Evolutionary conservation across 2,113 vertebrate genomes (phyloP).

Genomic region (Motacilla alba): DNA sequence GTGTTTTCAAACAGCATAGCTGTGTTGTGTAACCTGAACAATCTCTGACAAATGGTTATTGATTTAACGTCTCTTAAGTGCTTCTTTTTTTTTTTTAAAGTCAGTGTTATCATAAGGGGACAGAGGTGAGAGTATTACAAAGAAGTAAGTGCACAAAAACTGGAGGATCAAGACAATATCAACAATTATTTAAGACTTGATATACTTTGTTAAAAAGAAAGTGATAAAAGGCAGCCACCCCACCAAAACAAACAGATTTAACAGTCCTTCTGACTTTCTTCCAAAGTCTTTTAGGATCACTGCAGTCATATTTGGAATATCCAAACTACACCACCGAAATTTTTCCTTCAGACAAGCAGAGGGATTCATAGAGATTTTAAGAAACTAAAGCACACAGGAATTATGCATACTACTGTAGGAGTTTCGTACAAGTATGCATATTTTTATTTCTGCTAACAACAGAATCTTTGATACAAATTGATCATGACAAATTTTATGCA

Average conservation of each 20-base stretch:
- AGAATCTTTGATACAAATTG: constrained; percentile 30
- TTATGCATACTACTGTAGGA: neutral
- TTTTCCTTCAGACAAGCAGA: neutral
- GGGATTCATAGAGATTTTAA: neutral
- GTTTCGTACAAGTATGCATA: neutral
- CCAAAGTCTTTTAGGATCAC: neutral
- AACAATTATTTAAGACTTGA: neutral
- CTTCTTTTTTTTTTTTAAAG: neutral
- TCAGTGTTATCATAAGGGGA: neutral
- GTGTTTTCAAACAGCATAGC: neutral
- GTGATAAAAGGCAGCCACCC: neutral
- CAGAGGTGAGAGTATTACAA: neutral
- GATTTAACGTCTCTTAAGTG: neutral
- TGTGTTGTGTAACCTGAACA: neutral
- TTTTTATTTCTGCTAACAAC: constrained; percentile 30
- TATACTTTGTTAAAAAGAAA: neutral
- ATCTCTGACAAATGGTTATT: neutral
- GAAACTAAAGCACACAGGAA: neutral
- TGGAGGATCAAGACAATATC: neutral
- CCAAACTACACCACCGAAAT: neutral
- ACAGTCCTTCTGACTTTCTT: neutral
- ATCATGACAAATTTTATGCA: constrained; percentile 44
- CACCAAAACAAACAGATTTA: neutral
- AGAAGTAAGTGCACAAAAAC: neutral
- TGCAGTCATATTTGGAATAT: neutral